Percentiles rank a stretch among this genome's conserved stretches.
Evolutionary conservation across 1,140 invertebrate species (phyloP).

Genomic region (Saccostrea echinata): DNA sequence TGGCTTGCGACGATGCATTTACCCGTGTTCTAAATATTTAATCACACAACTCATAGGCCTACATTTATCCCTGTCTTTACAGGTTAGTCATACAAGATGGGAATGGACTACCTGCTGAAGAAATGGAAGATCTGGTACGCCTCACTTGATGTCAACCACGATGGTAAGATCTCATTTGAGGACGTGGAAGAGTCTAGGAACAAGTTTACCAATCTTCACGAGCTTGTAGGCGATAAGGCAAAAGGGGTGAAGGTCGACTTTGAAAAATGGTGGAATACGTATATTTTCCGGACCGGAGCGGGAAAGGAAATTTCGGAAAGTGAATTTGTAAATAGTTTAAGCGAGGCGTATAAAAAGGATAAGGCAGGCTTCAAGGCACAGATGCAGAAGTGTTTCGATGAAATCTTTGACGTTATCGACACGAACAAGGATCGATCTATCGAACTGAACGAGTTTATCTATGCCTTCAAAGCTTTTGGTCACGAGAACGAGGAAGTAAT

Average conservation of each 20-base stretch:
- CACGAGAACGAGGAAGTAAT: slow-evolving; percentile 64
- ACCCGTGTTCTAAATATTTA: too few species aligned
- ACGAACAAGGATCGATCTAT: slow-evolving; percentile 67
- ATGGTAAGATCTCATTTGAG: slow-evolving; percentile 62
- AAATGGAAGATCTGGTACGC: slow-evolving; percentile 67
- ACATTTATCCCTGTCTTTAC: too few species aligned
- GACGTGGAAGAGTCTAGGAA: slow-evolving; percentile 65
- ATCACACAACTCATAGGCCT: too few species aligned
- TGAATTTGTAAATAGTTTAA: slow-evolving; percentile 54
- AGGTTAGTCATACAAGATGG: neutral
- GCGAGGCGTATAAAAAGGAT: slow-evolving; percentile 47
- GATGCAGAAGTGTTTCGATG: slow-evolving; percentile 61
- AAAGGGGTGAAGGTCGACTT: slow-evolving; percentile 49
- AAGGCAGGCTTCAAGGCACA: slow-evolving; percentile 49
- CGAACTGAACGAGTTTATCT: slow-evolving; percentile 62
- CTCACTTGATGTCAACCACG: slow-evolving; percentile 66
- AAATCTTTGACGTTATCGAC: slow-evolving; percentile 65
- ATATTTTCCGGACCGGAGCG: slow-evolving; percentile 41
- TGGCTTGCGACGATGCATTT: too few species aligned
- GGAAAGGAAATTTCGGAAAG: slow-evolving; percentile 56
- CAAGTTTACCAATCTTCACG: slow-evolving; percentile 63
- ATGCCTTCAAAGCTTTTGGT: slow-evolving; percentile 65
- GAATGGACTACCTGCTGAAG: slow-evolving; percentile 54
- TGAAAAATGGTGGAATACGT: slow-evolving; percentile 58
- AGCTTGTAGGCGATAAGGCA: slow-evolving; percentile 58